Conservation (phyloP, 1,140 invertebrate species). For the Pseudomyrmex cubaensis region DNA sequence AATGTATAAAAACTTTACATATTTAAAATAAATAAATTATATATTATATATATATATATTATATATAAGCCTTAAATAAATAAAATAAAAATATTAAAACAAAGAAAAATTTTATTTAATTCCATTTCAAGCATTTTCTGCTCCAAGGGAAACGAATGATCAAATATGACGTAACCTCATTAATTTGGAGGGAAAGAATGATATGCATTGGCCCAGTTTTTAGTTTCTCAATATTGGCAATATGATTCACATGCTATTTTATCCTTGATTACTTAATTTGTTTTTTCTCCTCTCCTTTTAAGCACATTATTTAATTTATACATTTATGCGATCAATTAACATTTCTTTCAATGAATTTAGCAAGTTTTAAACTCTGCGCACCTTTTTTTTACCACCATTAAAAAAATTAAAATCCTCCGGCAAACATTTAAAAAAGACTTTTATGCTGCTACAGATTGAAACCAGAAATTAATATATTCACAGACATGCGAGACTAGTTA, state of each 20-base stretch:
- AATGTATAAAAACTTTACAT: too few relatives aligned
- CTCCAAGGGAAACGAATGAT: conserved; percentile 15
- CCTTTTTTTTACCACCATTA: background rate
- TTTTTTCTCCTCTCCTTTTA: background rate
- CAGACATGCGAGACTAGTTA: conserved; percentile 5
- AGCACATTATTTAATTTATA: conserved; percentile 17
- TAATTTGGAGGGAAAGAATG: conserved; percentile 72
- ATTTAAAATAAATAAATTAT: background rate
- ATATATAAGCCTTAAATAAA: background rate
- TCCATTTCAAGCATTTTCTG: background rate
- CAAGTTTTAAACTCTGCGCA: background rate
- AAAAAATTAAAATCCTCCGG: conserved; percentile 5
- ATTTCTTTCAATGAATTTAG: conserved; percentile 5
- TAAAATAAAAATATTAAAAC: background rate
- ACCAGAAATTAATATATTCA: conserved; percentile 27
- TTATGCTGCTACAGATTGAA: conserved; percentile 12
- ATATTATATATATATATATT: background rate
- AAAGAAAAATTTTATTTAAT: too few relatives aligned
- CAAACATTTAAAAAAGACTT: background rate
- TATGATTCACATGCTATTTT: conserved; percentile 10
- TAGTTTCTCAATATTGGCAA: conserved; percentile 3
- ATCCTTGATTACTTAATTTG: background rate
- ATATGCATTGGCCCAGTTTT: conserved; percentile 72
- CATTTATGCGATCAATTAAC: background rate
- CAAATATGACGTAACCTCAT: conserved; percentile 24